Evolutionary conservation across 2,797 vertebrate species (phyloP).

Genomic region (Centropyge bicolor): DNA sequence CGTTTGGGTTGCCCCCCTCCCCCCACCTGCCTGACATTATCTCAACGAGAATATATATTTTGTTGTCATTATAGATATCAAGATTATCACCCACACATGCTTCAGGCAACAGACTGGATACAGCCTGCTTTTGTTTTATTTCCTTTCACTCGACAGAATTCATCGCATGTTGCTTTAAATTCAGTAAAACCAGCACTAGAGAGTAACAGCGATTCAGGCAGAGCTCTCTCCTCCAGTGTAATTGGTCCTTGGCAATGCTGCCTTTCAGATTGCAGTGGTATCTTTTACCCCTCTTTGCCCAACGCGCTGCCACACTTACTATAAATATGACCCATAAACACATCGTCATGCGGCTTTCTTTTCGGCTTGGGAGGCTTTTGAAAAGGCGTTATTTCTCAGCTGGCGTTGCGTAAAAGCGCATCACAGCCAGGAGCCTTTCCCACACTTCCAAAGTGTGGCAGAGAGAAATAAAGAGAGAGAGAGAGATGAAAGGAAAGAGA

Average conservation of each 20-base stretch:
- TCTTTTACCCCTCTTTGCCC: conserved; percentile 51
- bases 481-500: conserved; percentile 20
- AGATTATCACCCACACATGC: conserved; percentile 1
- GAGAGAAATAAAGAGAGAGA: conserved; percentile 12
- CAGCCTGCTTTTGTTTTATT: conserved; percentile 14
- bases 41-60: conserved; percentile 36
- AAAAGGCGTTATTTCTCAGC: conserved; percentile 63
- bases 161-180: conserved; percentile 41
- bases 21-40: conserved; percentile 12
- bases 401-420: conserved; percentile 55
- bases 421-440: conserved; percentile 61
- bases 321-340: conserved; percentile 75
- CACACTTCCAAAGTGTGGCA: conserved; percentile 53
- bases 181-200: conserved; percentile 26
- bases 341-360: conserved; percentile 60
- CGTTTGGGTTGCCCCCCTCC: too few species aligned
- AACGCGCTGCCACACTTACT: conserved; percentile 60
- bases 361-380: conserved; percentile 61
- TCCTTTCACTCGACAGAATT: conserved; percentile 10
- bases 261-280: conserved; percentile 49
- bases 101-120: neutral
- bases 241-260: conserved; percentile 57
- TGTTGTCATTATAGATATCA: conserved; percentile 8
- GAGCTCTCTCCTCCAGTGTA: conserved; percentile 39
- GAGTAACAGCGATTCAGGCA: conserved; percentile 40